phyloP scores from a whole-genome alignment of 2,888 invertebrate genomes.

The Pristionchus entomophagus region DNA sequence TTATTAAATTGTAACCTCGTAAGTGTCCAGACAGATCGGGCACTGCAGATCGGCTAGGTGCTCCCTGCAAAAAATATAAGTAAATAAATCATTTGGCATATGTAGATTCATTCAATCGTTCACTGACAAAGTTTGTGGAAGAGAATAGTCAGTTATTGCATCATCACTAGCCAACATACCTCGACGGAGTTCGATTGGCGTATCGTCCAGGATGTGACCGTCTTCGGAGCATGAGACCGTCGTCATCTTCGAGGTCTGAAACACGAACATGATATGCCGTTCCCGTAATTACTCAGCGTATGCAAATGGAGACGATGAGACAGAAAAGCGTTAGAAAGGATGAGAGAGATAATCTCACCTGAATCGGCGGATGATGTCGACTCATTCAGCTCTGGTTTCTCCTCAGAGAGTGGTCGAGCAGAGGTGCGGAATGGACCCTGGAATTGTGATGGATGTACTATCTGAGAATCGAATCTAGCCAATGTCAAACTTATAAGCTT shows the following conservation, averaged over 20 bases:
- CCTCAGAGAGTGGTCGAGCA: neutral
- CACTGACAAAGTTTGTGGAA: too few relatives aligned
- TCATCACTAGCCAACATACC: too few relatives aligned
- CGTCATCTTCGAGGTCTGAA: slow-evolving; percentile 25
- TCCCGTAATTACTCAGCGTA: too few relatives aligned
- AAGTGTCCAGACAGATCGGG: slow-evolving; percentile 48
- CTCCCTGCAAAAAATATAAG: slow-evolving; percentile 2
- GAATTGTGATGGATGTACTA: too few relatives aligned
- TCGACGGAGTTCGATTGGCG: slow-evolving; percentile 14
- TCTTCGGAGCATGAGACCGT: slow-evolving; percentile 34
- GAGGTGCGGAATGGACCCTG: slow-evolving; percentile 23
- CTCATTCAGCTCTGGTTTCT: neutral
- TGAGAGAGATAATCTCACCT: neutral
- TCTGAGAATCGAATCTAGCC: too few relatives aligned
- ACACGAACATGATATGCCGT: too few relatives aligned
- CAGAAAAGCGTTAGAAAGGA: too few relatives aligned
- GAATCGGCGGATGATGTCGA: neutral
- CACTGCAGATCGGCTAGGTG: slow-evolving; percentile 39
- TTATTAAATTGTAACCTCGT: neutral
- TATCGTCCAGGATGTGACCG: slow-evolving; percentile 11
- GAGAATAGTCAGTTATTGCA: too few relatives aligned
- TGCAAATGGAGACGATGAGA: too few relatives aligned
- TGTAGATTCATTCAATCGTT: too few relatives aligned
- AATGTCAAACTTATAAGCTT: too few relatives aligned
- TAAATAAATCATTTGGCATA: too few relatives aligned